A percentile compares a stretch with the other conserved stretches of the same genome.
phyloP scores from a whole-genome alignment of 2,888 invertebrate species.

The Phaedon cochleariae region DNA sequence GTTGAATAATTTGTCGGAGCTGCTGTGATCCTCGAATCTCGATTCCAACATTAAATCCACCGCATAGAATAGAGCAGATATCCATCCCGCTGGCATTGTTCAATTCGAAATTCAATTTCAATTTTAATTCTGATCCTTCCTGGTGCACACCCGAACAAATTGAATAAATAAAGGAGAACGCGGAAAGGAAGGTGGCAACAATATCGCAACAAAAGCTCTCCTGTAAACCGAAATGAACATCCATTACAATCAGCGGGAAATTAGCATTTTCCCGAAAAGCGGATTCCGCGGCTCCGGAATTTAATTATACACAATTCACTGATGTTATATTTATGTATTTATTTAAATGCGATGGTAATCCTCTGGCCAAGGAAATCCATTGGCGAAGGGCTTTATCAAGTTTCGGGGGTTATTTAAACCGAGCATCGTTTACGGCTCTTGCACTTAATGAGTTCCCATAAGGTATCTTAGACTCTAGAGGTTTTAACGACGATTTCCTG shows the following conservation, averaged over 20 bases:
- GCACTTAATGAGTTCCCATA: conserved; percentile 58
- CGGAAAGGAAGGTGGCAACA: conserved; percentile 49
- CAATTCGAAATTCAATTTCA: conserved; percentile 10
- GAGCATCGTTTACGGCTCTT: conserved; percentile 56
- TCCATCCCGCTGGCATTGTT: not conserved
- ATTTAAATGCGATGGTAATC: conserved; percentile 65
- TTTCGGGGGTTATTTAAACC: conserved; percentile 48
- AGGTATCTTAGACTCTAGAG: conserved; percentile 56
- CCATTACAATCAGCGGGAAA: conserved; percentile 61
- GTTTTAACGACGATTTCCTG: conserved; percentile 54
- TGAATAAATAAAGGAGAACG: conserved; percentile 49
- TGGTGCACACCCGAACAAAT: conserved; percentile 40
- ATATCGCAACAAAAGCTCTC: conserved; percentile 53
- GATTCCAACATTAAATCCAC: too few species aligned
- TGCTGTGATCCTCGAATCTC: too few species aligned
- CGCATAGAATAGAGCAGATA: too few species aligned
- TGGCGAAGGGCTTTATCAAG: conserved; percentile 47
- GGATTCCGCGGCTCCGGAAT: conserved; percentile 60
- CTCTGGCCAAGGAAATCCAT: conserved; percentile 57
- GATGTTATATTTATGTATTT: conserved; percentile 65
- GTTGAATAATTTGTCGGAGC: too few species aligned
- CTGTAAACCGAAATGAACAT: conserved; percentile 58
- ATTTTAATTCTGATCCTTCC: conserved; percentile 25
- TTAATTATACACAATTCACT: conserved; percentile 63
- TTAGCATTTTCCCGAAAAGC: conserved; percentile 59